Base-by-base conservation (phyloP, 1,140 invertebrate species). In the Akabosia matsudoensis region DNA sequence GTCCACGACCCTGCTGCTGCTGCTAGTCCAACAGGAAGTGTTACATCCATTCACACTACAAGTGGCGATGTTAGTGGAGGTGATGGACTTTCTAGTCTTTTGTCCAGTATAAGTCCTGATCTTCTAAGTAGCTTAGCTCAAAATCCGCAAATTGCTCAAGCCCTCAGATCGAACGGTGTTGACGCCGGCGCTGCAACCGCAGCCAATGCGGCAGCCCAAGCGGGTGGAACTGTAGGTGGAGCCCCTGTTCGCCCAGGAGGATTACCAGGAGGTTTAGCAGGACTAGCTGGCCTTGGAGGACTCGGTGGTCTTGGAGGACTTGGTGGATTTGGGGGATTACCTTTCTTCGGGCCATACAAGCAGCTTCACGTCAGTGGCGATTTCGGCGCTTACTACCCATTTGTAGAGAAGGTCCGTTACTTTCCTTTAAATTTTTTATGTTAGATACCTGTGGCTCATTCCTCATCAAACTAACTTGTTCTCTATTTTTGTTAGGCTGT, bases 401-500 rank as follows among this genome's bases (percentile, higher is more conserved):
- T 72, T 3, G 10, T 72, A 22, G 30, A 45, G 24, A 72, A 45
- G 70, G 70, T 72, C n/a, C 1, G 24, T 33, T 33, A 24, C 14
- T 30, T 72, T 26, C 4, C 30, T 72, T n/a, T 45, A 2, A 72
- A 4, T 3, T 4, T 72, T 18, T 37, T 2, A 22, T 7, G n/a
- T 37, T 37, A 22, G 37, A 45, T 45, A 45, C 18, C n/a, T n/a
- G n/a, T n/a, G n/a, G n/a, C n/a, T n/a, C n/a, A n/a, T n/a, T n/a
- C n/a, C n/a, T n/a, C n/a, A n/a, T n/a, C n/a, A n/a, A 64, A 64
- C 10, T 7, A 64, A 64, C 7, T 22, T 64, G 56, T 64, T 64
- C 4, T 13, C 54, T n/a, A 67, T 67, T 61, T 76, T 76, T 34
- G 30, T 22, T 52, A 77, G 76, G 64, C 73, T 0, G 71, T 77